A percentile compares a stretch with the other conserved stretches of the same genome.
Conservation (phyloP, 2,888 invertebrate species). For the Torymus aiolomorphi region DNA sequence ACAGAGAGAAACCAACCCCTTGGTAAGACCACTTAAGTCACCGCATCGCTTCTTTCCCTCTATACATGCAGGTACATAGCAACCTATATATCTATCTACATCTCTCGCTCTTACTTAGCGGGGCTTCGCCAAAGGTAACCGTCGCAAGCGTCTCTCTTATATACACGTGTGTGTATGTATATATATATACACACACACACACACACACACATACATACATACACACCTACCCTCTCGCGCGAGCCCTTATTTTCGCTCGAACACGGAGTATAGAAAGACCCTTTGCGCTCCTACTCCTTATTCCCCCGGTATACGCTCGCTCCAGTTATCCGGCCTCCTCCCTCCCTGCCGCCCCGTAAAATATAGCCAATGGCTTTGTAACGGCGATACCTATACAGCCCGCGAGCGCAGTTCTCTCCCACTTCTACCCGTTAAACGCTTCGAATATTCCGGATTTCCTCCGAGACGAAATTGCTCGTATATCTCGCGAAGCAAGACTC, state of each 20-base stretch:
- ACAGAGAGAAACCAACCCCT: no score
- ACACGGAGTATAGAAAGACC: neutral
- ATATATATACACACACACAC: neutral
- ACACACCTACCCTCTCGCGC: neutral
- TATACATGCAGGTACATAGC: no score
- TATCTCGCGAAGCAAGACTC: neutral
- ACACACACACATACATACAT: neutral
- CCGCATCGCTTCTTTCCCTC: no score
- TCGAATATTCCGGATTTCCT: constrained; percentile 43
- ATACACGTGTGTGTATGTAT: no score
- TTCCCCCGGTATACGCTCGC: neutral
- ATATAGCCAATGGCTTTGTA: constrained; percentile 38
- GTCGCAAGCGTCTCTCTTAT: no score
- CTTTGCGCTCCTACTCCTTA: neutral
- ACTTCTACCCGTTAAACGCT: constrained; percentile 25
- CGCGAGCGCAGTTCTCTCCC: neutral
- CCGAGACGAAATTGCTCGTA: neutral
- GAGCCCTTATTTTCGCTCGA: no score
- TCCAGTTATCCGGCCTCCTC: constrained; percentile 37
- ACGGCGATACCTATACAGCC: neutral
- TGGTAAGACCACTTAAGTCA: no score
- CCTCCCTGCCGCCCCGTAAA: neutral
- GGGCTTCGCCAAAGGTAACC: no score
- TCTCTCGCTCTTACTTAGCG: no score
- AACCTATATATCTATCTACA: no score